These are phyloP conservation scores for Sterna hirundo DNA, from an alignment of 2,113 vertebrate species.

Conservation along the genomic window DNA sequence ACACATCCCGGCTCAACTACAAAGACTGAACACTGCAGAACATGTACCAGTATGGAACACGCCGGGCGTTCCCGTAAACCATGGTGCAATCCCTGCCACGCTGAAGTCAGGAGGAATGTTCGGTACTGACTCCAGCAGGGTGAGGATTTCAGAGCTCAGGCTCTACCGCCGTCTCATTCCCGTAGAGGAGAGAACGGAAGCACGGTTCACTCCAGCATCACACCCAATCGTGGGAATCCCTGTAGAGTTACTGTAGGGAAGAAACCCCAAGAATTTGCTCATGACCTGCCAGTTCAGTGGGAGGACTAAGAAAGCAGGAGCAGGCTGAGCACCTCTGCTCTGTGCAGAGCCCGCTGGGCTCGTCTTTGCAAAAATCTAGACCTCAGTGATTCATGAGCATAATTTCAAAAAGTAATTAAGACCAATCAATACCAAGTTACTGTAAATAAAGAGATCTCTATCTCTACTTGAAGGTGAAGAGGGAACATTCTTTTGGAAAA, in stretches of 20 bases:
- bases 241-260: not conserved
- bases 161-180: not conserved
- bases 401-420: not conserved
- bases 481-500: not conserved
- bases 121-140: not conserved
- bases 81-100: fast-evolving
- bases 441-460: not conserved
- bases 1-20: not conserved
- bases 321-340: not conserved
- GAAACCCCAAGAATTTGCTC: not conserved
- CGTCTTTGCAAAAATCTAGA: not conserved
- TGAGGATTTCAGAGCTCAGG: not conserved
- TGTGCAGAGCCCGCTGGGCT: not conserved
- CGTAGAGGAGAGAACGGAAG: not conserved
- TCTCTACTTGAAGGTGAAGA: not conserved
- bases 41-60: not conserved
- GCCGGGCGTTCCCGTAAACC: not conserved
- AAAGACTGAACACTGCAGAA: not conserved
- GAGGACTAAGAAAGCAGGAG: not conserved
- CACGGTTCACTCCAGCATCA: not conserved
- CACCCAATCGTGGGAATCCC: not conserved
- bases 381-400: not conserved
- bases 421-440: not conserved
- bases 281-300: not conserved
- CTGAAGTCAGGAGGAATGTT: not conserved